phyloP scores from a whole-genome alignment of 92 coral and sea anemone species.

The Porites divaricata region DNA sequence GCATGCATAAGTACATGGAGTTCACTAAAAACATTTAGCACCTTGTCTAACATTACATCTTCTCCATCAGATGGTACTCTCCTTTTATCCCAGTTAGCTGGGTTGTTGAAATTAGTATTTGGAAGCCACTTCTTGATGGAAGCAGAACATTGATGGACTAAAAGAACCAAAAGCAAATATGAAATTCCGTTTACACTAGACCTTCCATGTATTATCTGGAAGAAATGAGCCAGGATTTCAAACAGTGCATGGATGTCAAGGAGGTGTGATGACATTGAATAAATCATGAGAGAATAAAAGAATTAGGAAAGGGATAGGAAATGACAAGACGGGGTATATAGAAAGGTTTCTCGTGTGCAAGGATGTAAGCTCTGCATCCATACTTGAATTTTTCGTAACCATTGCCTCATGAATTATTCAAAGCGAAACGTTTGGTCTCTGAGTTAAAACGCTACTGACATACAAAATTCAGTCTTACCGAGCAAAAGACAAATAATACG shows the following conservation, averaged over 20 bases:
- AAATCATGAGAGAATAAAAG: no score
- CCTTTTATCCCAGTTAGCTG: conserved; percentile 62
- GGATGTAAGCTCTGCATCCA: no score
- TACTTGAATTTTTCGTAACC: no score
- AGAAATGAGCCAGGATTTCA: no score
- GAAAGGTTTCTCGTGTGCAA: no score
- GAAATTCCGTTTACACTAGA: neutral
- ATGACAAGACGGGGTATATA: no score
- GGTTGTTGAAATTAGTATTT: conserved; percentile 64
- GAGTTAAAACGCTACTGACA: no score
- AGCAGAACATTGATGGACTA: conserved; percentile 25
- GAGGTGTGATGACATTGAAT: no score
- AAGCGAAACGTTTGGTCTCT: neutral
- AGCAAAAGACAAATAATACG: conserved; percentile 4
- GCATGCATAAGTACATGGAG: neutral
- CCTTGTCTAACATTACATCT: conserved; percentile 36
- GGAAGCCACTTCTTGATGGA: conserved; percentile 65
- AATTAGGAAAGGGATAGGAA: no score
- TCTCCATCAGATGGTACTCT: conserved; percentile 58
- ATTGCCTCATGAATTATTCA: neutral
- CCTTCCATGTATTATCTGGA: neutral
- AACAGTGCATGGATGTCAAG: no score
- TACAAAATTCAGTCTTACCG: conserved; percentile 9
- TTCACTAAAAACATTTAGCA: neutral
- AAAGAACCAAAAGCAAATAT: neutral